Base-by-base conservation (phyloP, 2,888 invertebrate species). In the Ectemnius lituratus region DNA sequence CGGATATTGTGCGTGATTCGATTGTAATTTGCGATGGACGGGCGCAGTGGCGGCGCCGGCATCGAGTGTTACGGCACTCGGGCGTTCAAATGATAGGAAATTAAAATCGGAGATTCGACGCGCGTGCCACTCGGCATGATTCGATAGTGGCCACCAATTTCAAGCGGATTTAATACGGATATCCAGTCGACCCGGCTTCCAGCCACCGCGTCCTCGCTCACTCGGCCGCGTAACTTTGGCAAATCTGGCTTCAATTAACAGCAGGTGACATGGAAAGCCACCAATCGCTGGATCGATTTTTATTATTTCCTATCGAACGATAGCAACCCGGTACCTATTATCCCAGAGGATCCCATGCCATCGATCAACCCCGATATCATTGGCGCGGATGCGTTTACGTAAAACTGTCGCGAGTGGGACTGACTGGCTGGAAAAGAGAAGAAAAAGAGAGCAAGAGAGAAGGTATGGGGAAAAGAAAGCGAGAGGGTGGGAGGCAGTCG, bases 71-170 rank as follows among this genome's bases (percentile, higher is more conserved):
- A 60, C 73, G 67, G 27, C 76, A 67, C 52, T 37, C 49, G 52
- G 66, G 27, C 64, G 70, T 52, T 76, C 76, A 73, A 78, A 78
- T 76, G 76, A 76, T 73, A 67, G 77, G 76, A 76, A 73, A 78
- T 78, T 76, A 78, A 78, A 78, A 76, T 57, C 67, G 77, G 75
- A 49, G 61, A 65, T 37, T 69, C 37, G 76, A 23, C 59, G 60
- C 69, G 49, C 28, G 47, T 13, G 23, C 11, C 56, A 11, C 63
- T 47, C 47, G 20, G 67, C 23, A 65, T 62, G 67, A 59, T 71
- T 71, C 62, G 65, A 61, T 45, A 28, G 62, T 45, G 46, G 45
- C 56, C 57, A 60, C 60, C 56, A 59, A 69, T 58, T 46, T 65
- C 58, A 28, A 16, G 56, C 68, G 47, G 58, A 46, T 23, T 58